Evolutionary conservation across 2,113 vertebrate species (phyloP).

Genomic region (Varanus salvator): DNA sequence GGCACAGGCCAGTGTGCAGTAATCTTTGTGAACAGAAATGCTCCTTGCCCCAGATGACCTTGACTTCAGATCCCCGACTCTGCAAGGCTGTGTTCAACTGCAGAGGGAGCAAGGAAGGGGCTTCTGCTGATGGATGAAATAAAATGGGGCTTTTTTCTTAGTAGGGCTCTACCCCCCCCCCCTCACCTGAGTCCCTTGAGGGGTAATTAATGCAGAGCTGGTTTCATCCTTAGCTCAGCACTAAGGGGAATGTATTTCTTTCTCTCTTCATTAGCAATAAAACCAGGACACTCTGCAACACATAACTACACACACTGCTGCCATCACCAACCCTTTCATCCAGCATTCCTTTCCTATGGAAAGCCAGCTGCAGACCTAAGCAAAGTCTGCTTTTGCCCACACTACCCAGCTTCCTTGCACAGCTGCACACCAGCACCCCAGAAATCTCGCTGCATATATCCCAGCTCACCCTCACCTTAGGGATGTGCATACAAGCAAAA

Average conservation of each 20-base stretch:
- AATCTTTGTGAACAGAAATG: background rate
- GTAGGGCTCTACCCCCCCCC: background rate
- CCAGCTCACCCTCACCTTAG: background rate
- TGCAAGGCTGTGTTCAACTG: background rate
- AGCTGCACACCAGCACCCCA: background rate
- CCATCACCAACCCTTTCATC: constrained; percentile 5
- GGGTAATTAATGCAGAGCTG: constrained; percentile 48
- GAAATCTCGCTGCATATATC: background rate
- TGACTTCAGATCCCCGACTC: background rate
- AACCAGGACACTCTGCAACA: constrained; percentile 25
- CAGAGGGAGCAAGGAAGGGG: background rate
- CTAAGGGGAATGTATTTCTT: constrained; percentile 40
- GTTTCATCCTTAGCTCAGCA: constrained; percentile 57
- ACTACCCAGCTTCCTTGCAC: background rate
- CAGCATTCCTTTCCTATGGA: constrained; percentile 8
- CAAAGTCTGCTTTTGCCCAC: background rate
- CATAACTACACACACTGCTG: background rate
- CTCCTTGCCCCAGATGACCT: background rate
- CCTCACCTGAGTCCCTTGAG: constrained; percentile 24
- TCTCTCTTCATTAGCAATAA: constrained; percentile 34
- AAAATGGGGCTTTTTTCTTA: constrained; percentile 15
- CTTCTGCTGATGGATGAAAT: background rate
- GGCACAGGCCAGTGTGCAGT: background rate
- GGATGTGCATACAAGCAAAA: no score
- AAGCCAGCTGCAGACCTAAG: background rate